These are phyloP conservation scores for Wasmannia auropunctata DNA, from an alignment of 1,140 invertebrate genomes.

Conservation along the genomic window DNA sequence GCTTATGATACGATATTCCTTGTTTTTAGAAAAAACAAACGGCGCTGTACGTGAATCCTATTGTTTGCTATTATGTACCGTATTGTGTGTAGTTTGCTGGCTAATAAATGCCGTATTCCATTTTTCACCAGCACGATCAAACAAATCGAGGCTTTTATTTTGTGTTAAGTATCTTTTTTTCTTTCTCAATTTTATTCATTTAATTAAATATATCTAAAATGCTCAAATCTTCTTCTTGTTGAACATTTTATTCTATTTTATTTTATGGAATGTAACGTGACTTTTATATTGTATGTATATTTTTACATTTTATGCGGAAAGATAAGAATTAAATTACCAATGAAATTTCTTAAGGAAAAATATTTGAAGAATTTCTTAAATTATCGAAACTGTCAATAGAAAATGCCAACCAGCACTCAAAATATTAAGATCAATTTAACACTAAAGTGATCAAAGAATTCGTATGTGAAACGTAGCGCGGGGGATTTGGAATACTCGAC, in stretches of 20 bases:
- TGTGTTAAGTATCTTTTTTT: not conserved
- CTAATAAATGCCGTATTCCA: constrained; percentile 11
- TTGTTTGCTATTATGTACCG: constrained; percentile 12
- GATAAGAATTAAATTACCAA: not conserved
- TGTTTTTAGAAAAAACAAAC: constrained; percentile 6
- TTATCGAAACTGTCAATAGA: not conserved
- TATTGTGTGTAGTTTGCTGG: not conserved
- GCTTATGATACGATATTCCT: constrained; percentile 27
- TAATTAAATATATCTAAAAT: not conserved
- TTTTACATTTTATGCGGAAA: not conserved
- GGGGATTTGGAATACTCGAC: not conserved
- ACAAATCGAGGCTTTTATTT: not conserved
- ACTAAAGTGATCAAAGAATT: not conserved
- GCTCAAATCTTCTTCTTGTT: too few relatives aligned
- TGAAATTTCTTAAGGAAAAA: not conserved
- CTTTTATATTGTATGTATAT: too few relatives aligned
- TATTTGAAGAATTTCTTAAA: not conserved
- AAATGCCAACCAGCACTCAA: not conserved
- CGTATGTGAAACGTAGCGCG: not conserved
- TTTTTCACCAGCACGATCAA: not conserved
- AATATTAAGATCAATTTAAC: not conserved
- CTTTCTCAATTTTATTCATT: not conserved
- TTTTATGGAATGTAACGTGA: not conserved
- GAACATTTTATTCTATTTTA: not conserved
- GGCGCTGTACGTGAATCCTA: not conserved